A percentile compares a stretch with the other conserved stretches of the same genome.
These are phyloP conservation scores for Daubentonia madagascariensis DNA, from an alignment of 2,113 vertebrate genomes.

Conservation along the genomic window DNA sequence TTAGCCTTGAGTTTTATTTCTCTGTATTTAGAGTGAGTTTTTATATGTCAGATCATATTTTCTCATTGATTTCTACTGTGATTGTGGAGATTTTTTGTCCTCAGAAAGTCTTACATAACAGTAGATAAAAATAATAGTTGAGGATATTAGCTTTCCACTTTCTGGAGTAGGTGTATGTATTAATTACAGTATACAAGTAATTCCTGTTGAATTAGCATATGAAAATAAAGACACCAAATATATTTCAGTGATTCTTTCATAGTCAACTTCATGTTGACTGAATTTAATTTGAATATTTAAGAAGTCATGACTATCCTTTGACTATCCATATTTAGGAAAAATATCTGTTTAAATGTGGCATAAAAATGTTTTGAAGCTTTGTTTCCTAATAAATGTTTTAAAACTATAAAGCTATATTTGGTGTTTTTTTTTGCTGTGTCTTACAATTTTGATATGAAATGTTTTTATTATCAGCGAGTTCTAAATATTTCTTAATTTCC, in stretches of 20 bases:
- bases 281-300: slow-evolving; percentile 35
- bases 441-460: slow-evolving; percentile 45
- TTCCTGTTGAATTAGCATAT: background rate
- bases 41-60: background rate
- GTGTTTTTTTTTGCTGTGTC: background rate
- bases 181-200: background rate
- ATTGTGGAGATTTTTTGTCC: background rate
- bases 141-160: background rate
- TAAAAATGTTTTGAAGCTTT: background rate
- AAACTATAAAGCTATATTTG: background rate
- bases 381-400: background rate
- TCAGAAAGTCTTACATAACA: background rate
- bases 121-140: background rate
- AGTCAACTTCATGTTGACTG: background rate
- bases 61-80: background rate
- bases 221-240: background rate
- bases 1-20: background rate
- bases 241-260: slow-evolving; percentile 30
- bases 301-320: background rate
- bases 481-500: background rate
- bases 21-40: background rate
- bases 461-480: background rate
- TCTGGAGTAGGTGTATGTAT: background rate
- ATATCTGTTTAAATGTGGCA: background rate
- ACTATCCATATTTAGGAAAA: background rate